These are phyloP conservation scores for Euphysa ruthae DNA, from an alignment of 30 jellyfish, hydroid and myxozoan genomes.

Conservation along the genomic window DNA sequence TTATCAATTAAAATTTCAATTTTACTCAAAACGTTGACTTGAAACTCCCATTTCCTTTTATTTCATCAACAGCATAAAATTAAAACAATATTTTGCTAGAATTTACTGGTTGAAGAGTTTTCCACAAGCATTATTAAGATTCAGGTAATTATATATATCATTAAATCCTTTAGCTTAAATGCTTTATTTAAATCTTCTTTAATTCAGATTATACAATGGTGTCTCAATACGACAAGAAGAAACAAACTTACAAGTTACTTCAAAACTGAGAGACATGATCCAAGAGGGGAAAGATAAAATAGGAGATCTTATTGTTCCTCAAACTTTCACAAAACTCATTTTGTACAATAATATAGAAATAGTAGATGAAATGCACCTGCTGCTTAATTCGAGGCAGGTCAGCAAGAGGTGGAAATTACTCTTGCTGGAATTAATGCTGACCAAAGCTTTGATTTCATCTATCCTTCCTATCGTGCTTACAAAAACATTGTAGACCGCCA, in stretches of 20 bases:
- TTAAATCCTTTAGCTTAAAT: no score
- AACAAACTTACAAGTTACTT: background rate
- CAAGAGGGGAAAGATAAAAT: background rate
- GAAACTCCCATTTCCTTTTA: no score
- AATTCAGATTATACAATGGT: no score
- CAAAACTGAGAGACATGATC: background rate
- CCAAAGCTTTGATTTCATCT: background rate
- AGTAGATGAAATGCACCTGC: slow-evolving; percentile 6
- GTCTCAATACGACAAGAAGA: slow-evolving; percentile 3
- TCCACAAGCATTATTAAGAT: no score
- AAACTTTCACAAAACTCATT: background rate
- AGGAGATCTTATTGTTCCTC: background rate
- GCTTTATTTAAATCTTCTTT: no score
- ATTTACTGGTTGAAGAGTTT: no score
- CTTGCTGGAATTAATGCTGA: background rate
- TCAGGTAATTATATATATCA: no score
- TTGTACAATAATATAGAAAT: background rate
- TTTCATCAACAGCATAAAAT: no score
- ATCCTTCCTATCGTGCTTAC: background rate
- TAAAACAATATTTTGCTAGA: no score
- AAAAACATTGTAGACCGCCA: background rate
- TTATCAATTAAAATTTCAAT: no score
- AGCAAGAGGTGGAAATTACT: background rate
- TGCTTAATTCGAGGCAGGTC: slow-evolving; percentile 5
- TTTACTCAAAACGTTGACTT: no score